phyloP scores from a whole-genome alignment of 2,113 vertebrate species.

The Amblyopsis rosae region DNA sequence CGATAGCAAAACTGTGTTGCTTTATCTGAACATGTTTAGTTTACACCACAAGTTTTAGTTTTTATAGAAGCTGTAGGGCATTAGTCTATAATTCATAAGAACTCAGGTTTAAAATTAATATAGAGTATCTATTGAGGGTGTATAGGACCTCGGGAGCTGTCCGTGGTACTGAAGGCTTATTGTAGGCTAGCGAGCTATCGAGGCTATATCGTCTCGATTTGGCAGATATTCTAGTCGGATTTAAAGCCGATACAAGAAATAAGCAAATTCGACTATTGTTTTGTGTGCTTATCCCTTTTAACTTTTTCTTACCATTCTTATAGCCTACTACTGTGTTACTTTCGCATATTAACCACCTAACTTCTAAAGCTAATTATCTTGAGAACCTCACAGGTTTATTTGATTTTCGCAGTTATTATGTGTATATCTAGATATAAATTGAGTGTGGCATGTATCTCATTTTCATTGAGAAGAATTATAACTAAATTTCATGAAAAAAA shows the following conservation, averaged over 20 bases:
- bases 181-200: background rate
- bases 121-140: background rate
- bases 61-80: background rate
- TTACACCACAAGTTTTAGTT: slow-evolving; percentile 27
- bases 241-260: background rate
- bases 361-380: background rate
- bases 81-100: background rate
- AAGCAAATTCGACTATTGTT: background rate
- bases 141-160: slow-evolving; percentile 53
- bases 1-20: slow-evolving; percentile 21
- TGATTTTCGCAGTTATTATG: background rate
- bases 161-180: slow-evolving; percentile 56
- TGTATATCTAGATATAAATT: background rate
- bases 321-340: too few species aligned
- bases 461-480: background rate
- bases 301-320: background rate
- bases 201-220: background rate
- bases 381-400: background rate
- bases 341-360: background rate
- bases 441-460: background rate
- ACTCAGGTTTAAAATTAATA: background rate
- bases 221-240: background rate
- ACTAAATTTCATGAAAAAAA: background rate
- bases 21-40: background rate
- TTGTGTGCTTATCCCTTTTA: background rate